A percentile compares a stretch with the other conserved stretches of the same genome.
These are phyloP conservation scores for Megalops atlanticus DNA, from an alignment of 2,113 vertebrate genomes.

Conservation along the genomic window DNA sequence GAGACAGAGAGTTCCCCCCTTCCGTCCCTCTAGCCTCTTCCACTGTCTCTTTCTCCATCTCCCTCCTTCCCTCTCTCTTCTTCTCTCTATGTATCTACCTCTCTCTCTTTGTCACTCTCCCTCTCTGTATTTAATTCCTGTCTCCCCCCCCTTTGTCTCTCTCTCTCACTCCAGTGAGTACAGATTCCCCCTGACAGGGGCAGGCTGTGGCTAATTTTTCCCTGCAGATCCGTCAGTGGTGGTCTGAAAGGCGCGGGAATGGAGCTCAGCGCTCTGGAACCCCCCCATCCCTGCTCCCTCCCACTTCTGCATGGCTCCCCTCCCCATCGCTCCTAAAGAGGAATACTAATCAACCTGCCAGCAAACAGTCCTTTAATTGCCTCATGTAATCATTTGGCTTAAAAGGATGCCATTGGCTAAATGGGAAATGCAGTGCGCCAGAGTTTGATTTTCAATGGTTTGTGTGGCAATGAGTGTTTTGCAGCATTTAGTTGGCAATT, in stretches of 20 bases:
- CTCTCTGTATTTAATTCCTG: neutral
- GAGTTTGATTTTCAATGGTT: slow-evolving; percentile 12
- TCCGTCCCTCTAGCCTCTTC: neutral
- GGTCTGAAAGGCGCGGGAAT: neutral
- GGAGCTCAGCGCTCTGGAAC: neutral
- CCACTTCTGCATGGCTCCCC: neutral
- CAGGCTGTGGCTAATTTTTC: neutral
- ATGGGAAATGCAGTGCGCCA: slow-evolving; percentile 1
- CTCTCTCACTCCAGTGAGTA: neutral
- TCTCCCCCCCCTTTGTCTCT: neutral
- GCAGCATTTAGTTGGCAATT: slow-evolving; percentile 33
- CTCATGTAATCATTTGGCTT: slow-evolving; percentile 8
- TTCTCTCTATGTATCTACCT: neutral
- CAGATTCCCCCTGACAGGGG: neutral
- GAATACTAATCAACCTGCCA: neutral
- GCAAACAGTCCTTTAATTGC: slow-evolving; percentile 4
- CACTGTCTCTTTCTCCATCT: too few species aligned
- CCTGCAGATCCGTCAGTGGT: neutral
- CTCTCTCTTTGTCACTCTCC: neutral
- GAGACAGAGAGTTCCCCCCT: neutral
- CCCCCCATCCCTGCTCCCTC: neutral
- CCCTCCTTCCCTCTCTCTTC: neutral
- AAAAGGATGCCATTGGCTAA: slow-evolving; percentile 5
- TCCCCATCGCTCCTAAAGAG: neutral
- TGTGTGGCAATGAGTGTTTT: slow-evolving; percentile 17